phyloP scores from a whole-genome alignment of 2,797 vertebrate species.

The Amazona ochrocephala region DNA sequence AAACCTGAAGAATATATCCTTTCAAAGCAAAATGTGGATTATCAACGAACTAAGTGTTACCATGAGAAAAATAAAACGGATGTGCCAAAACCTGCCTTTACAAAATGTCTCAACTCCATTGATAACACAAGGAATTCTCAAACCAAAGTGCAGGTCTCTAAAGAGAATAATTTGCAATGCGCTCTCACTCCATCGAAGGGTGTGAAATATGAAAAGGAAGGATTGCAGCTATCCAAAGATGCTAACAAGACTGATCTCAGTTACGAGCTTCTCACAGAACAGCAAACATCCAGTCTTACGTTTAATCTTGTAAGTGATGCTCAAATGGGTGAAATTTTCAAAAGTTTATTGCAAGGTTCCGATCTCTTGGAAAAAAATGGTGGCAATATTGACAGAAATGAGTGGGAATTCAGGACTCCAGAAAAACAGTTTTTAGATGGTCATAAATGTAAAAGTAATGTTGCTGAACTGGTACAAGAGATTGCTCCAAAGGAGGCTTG shows the following conservation, averaged over 20 bases:
- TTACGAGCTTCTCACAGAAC: conserved; percentile 91
- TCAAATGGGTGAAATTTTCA: conserved; percentile 98
- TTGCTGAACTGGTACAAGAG: conserved; percentile 59
- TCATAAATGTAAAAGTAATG: conserved; percentile 63
- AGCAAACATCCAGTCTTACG: conserved; percentile 91
- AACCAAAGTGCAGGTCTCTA: conserved; percentile 37
- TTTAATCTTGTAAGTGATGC: conserved; percentile 96
- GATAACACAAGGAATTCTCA: conserved; percentile 66
- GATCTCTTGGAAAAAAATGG: conserved; percentile 85
- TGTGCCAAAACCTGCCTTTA: conserved; percentile 37
- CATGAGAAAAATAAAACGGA: conserved; percentile 52
- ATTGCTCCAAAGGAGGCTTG: conserved; percentile 50
- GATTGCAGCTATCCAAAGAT: conserved; percentile 57
- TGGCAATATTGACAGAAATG: conserved; percentile 66
- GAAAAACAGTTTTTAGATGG: conserved; percentile 74
- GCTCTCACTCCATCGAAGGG: conserved; percentile 26
- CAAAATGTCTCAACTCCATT: conserved; percentile 62
- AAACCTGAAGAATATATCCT: conserved; percentile 53
- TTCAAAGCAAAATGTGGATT: conserved; percentile 31
- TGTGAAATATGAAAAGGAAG: conserved; percentile 51
- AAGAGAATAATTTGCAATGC: conserved; percentile 33
- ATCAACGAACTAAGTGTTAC: conserved; percentile 44
- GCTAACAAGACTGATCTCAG: conserved; percentile 82
- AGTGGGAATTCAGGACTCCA: conserved; percentile 80
- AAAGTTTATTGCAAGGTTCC: conserved; percentile 92